phyloP scores from a whole-genome alignment of 2,797 vertebrate genomes.

The Lithobates sylvaticus region DNA sequence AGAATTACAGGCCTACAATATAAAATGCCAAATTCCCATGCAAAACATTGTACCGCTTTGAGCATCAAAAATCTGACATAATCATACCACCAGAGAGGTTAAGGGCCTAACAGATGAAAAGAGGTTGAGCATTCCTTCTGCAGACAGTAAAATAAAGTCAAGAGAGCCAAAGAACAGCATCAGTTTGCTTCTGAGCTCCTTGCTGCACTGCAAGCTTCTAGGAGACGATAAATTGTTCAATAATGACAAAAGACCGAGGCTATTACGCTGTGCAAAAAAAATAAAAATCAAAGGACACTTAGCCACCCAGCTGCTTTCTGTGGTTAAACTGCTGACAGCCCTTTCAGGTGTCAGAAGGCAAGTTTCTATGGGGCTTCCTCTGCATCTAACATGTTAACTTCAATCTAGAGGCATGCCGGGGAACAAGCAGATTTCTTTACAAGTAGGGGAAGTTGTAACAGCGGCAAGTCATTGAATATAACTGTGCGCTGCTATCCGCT shows the following conservation, averaged over 20 bases:
- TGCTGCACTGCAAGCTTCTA: constrained; percentile 37
- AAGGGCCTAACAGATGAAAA: too few relatives aligned
- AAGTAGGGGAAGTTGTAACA: constrained; percentile 60
- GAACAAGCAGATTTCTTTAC: constrained; percentile 42
- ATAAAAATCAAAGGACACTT: constrained; percentile 50
- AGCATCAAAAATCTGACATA: too few relatives aligned
- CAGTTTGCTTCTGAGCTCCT: constrained; percentile 21
- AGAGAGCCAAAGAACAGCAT: neutral
- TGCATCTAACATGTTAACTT: constrained; percentile 56
- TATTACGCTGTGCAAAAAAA: constrained; percentile 27
- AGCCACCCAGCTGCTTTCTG: constrained; percentile 50
- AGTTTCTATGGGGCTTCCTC: constrained; percentile 14
- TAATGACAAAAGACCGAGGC: constrained; percentile 51
- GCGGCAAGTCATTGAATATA: constrained; percentile 61
- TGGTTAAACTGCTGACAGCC: constrained; percentile 48
- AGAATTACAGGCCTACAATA: too few relatives aligned
- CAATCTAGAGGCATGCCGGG: constrained; percentile 46
- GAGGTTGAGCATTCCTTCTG: neutral
- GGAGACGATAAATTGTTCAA: constrained; percentile 38
- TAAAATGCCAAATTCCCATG: too few relatives aligned
- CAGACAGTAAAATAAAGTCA: neutral
- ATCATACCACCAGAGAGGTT: too few relatives aligned
- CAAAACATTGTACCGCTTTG: too few relatives aligned
- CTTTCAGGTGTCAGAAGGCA: neutral
- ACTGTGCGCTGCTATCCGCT: constrained; percentile 52